Evolutionary conservation across 2,113 vertebrate genomes (phyloP).

Genomic region (Sinocyclocheilus grahami): DNA sequence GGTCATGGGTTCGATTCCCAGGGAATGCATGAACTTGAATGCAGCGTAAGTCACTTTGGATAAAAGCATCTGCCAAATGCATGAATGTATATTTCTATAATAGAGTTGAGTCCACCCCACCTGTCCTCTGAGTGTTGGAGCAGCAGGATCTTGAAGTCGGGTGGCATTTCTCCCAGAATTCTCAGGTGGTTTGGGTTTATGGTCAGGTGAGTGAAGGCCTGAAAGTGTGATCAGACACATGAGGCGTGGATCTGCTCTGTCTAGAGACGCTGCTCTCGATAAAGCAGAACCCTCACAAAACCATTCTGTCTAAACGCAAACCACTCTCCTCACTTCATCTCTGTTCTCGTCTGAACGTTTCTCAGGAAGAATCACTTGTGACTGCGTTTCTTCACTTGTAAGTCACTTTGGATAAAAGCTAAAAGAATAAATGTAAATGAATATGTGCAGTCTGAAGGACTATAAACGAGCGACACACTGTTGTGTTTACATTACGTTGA

Average conservation of each 20-base stretch:
- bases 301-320: background rate
- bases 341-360: background rate
- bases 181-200: slow-evolving; percentile 81
- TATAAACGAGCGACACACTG: background rate
- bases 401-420: background rate
- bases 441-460: background rate
- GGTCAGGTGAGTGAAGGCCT: slow-evolving; percentile 83
- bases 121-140: slow-evolving; percentile 85
- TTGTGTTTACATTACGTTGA: no score
- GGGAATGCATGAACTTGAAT: background rate
- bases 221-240: background rate
- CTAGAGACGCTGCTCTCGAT: background rate
- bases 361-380: background rate
- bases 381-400: background rate
- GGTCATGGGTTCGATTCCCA: background rate
- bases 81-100: background rate
- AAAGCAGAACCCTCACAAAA: no score
- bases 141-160: slow-evolving; percentile 78
- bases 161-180: slow-evolving; percentile 79
- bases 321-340: background rate
- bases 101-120: slow-evolving; percentile 64
- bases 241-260: no score
- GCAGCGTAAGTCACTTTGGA: background rate
- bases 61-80: background rate
- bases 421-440: background rate